A percentile compares a stretch with the other conserved stretches of the same genome.
phyloP scores from a whole-genome alignment of 2,113 vertebrate species.

The Abramis brama region DNA sequence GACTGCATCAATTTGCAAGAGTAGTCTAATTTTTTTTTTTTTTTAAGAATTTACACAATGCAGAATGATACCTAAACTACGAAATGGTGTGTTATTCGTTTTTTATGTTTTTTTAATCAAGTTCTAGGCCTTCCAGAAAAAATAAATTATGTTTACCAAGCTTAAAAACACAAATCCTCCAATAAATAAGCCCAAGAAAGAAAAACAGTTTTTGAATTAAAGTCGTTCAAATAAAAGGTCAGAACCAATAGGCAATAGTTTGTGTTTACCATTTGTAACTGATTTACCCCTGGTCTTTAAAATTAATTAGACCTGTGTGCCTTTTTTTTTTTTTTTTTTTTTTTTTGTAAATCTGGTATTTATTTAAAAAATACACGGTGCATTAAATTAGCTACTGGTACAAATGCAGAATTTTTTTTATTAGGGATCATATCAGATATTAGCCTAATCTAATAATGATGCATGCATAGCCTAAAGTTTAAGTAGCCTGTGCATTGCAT shows the following conservation, averaged over 20 bases:
- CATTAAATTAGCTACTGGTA: neutral
- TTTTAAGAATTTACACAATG: neutral
- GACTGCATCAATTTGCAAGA: neutral
- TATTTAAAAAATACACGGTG: neutral
- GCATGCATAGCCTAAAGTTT: neutral
- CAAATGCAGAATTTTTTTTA: neutral
- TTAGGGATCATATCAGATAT: neutral
- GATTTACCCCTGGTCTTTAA: conserved; percentile 2
- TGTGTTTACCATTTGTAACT: neutral
- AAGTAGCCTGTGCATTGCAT: neutral
- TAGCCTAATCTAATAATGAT: neutral
- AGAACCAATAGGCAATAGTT: neutral
- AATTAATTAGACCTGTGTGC: neutral
- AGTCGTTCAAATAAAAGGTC: neutral
- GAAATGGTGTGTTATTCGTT: neutral
- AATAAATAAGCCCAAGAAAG: neutral
- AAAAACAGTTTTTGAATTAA: neutral
- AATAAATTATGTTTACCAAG: neutral
- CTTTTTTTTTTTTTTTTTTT: neutral
- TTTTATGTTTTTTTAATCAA: neutral
- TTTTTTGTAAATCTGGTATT: neutral
- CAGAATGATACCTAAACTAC: too few species aligned
- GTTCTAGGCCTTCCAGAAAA: neutral
- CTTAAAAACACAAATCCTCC: neutral
- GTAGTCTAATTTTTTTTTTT: neutral